Evolutionary conservation across 2,888 invertebrate genomes (phyloP), one percentile per base, ranked within the genome.

Genomic region (Cyclophora albipunctata): DNA sequence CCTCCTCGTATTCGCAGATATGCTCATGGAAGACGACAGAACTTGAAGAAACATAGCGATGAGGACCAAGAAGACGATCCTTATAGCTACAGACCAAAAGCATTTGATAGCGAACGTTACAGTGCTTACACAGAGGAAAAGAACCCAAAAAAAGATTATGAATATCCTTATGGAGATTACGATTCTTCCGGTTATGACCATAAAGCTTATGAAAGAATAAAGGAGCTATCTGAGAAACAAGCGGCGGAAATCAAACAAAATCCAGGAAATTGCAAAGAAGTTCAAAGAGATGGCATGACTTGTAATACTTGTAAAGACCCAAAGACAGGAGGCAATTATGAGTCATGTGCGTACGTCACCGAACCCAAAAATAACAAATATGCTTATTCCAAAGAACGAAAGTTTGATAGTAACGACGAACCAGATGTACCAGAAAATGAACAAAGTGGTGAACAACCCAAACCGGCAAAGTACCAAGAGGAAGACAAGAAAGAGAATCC

Each of bases 301-400:
- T 95, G 95, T 71, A 91, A 91, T 57, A 89, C 94, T 2, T 96
- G 96, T 67, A 92, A 93, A 60, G 92, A 95, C 68, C 90, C 92
- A 1, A 92, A 93, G 70, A 93, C 92, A 2, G 94, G 94, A 45
- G 94, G 93, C 35, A 92, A 93, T 54, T 95, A 92, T 57, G 95
- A 96, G 73, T 93, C 93, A 7, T 96, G 96, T 71, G 93, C 94
- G 0, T 96, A 95, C 74, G 92, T 93, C 5, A 92, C 93, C 1
- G 91, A 92, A 55, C 94, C 94, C 0, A 90, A 91, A 64, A 93
- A 93, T 56, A 92, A 94, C 71, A 90, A 91, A 69, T 93, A 92
- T 69, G 92, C 92, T 5, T 93, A 91, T 64, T 91, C 91, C 3
- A 91, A 90, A 53, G 91, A 92, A 76, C 90, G 88, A 56, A 92